Evolutionary conservation across 2,113 vertebrate species (phyloP), one percentile per base, ranked within the genome.

Genomic region (Actinemys pallida): DNA sequence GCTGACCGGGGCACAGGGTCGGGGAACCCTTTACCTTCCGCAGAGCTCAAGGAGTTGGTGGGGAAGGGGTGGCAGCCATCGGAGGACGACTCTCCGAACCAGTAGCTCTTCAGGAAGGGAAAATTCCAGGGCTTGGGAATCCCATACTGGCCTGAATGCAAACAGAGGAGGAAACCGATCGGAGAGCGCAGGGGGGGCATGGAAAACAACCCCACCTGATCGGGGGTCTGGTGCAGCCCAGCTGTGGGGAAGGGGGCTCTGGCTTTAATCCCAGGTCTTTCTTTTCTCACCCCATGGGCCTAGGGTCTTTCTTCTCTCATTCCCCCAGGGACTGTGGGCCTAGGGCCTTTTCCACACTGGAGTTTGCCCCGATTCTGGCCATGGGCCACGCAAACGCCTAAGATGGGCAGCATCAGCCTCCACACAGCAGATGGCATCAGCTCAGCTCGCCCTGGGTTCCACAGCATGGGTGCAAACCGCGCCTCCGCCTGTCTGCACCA

Each of bases 81-180:
- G 2, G 97, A 94, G 3, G 98, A 95, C 0, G 90, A 42, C 50
- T 99, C 98, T 9, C 98, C 98, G 50, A 96, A 93, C 99, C 99
- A 99, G 97, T 99, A 99, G 94, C 99, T 99, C 90, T 98, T 90
- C 96, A 98, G 97, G 96, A 99, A 99, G 81, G 99, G 98, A 89
- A 99, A 99, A 95, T 99, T 98, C 99, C 99, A 99, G 0, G 99
- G 99, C 45, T 98, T 98, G 3, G 99, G 99, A 49, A 99, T 98
- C 79, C 99, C 99, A 0, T 98, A 99, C 86, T 99, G 98, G 89
- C 99, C 99, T 99, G 92, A 29, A 49, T 13, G 80, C 86, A 95
- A 19, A 47, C 20, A 53, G 12, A 84, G 69, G 0, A 9, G 27
- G 35, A 87, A 10, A 19, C 29, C 39, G 19, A 1, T 57, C 45